Base-by-base conservation (phyloP, 2,888 invertebrate species). In the Pheosia gnoma region DNA sequence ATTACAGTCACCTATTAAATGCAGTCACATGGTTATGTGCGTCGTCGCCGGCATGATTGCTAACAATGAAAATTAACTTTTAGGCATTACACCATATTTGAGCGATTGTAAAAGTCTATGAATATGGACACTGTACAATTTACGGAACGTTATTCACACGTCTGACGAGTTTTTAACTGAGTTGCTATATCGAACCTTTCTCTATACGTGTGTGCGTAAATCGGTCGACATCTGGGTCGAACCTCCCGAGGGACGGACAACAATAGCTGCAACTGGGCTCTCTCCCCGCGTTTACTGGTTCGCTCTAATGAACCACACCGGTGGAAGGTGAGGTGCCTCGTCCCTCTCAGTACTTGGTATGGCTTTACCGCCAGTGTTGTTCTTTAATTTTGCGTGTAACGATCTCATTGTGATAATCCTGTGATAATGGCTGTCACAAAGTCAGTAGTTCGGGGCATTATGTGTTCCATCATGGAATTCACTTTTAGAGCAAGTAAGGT, bases 401-500 rank as follows among this genome's bases (percentile, higher is more conserved):
- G 4, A 11, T 41, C 13, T 37, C 5, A 7, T 11, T 38, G 39
- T 11, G 13, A 39, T 37, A 37, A 52, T 77, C 81, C 65, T 25
- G 25, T 25, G 25, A 25, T 25, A 25, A 92, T 92, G 92, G 87
- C 91, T 49, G 82, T 89, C 61, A 93, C 93, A 13, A 93, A 91
- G 77, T 88, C 92, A 56, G 88, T 86, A 59, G 91, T 93, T 59
- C 90, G 93, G 65, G 93, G 93, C 66, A 87, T 93, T 74, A 93
- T 93, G 93, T 93, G 92, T 77, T 88, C 92, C 64, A 86, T 93
- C 70, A 91, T 93, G 92, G 93, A 93, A 82, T 88, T 93, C 75
- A 93, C 93, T 67, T 93, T 93, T 77, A 93, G 89, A 93, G 93
- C 93, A 90, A 93, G 93, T 93, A 92, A 93, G 91, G 10, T 45